phyloP scores from a whole-genome alignment of 2,113 vertebrate genomes.

The Myodes glareolus region DNA sequence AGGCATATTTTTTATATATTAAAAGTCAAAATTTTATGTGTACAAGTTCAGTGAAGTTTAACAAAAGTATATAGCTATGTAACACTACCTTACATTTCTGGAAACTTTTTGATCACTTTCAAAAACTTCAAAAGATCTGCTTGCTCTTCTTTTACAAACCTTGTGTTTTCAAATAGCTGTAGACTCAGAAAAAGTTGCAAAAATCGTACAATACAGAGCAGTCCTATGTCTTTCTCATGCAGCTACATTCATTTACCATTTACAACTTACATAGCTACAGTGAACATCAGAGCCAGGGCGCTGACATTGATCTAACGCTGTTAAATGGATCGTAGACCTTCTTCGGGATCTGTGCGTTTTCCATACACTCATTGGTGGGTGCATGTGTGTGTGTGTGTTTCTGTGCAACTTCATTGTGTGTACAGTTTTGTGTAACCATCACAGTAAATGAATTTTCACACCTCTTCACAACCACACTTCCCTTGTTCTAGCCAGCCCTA shows the following conservation, averaged over 20 bases:
- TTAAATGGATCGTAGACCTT: not conserved
- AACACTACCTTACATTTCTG: not conserved
- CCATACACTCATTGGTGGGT: not conserved
- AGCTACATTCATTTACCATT: not conserved
- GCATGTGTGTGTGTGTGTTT: not conserved
- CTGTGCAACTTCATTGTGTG: not conserved
- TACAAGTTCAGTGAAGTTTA: conserved; percentile 36
- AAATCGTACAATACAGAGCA: not conserved
- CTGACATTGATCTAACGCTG: not conserved
- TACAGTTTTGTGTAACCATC: not conserved
- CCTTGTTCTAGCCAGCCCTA: not conserved
- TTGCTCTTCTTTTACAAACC: not conserved
- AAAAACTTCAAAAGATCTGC: conserved; percentile 25
- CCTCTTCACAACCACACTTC: not conserved
- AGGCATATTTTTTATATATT: not conserved
- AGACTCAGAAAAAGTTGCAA: not conserved
- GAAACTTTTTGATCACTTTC: not conserved
- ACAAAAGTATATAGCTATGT: not conserved
- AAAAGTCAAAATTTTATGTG: not conserved
- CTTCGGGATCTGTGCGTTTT: not conserved
- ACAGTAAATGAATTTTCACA: not conserved
- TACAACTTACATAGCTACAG: not conserved
- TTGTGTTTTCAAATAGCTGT: not conserved
- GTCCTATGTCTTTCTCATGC: not conserved
- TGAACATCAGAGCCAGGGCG: not conserved